phyloP scores from a whole-genome alignment of 1,140 invertebrate species.

The Drosophila lacteicornis region DNA sequence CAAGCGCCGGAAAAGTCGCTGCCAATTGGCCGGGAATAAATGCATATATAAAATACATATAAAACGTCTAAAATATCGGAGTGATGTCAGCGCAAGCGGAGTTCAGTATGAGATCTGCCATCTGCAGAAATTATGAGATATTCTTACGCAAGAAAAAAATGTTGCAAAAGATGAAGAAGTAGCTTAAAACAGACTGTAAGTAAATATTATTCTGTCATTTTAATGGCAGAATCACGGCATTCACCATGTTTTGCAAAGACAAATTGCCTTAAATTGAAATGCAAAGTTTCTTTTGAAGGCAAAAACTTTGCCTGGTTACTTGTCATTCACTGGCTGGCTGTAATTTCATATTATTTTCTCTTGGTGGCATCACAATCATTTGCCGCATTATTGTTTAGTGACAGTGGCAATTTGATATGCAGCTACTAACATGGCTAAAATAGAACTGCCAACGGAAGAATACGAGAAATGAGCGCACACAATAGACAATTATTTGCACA shows the following conservation, averaged over 20 bases:
- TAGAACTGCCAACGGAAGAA: constrained; percentile 6
- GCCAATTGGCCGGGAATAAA: constrained; percentile 40
- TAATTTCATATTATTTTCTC: constrained; percentile 49
- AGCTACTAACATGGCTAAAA: constrained; percentile 40
- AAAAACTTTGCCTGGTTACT: constrained; percentile 13
- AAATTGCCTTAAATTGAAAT: constrained; percentile 4
- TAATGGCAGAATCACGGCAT: not conserved
- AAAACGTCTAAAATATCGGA: constrained; percentile 23
- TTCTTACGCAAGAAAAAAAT: too few species aligned
- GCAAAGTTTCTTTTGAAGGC: constrained; percentile 6
- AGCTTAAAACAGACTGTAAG: not conserved
- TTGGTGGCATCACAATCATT: constrained; percentile 37
- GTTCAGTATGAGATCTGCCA: not conserved
- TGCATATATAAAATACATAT: constrained; percentile 36
- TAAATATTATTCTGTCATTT: not conserved
- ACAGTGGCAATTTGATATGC: constrained; percentile 58
- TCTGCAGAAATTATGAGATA: not conserved
- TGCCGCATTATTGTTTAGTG: constrained; percentile 35
- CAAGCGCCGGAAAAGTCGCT: constrained; percentile 34
- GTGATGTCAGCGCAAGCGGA: constrained; percentile 30
- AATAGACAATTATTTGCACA: constrained; percentile 63
- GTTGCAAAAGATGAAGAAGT: not conserved
- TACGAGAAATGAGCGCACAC: constrained; percentile 41
- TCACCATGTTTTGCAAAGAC: not conserved
- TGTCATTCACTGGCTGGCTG: constrained; percentile 49